Evolutionary conservation across 2,888 invertebrate species (phyloP), one percentile per base, ranked within the genome.

Genomic region (Polyommatus icarus): DNA sequence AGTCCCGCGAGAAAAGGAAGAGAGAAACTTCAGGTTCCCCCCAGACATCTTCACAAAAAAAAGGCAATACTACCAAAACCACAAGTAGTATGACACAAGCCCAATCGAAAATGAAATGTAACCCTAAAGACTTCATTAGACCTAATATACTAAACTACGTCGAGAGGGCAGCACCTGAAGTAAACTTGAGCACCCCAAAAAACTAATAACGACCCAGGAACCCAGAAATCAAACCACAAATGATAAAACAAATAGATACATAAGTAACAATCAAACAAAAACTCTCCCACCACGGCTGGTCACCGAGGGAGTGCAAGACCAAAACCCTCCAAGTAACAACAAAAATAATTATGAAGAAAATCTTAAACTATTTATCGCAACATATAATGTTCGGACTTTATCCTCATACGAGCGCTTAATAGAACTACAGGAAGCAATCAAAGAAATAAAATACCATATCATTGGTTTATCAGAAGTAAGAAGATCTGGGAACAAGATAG

Each of bases 271-370:
- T 15, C 77, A 57, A 29, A 50, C 3, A 75, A 78, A 77, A 57
- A 71, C 79, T 81, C 80, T 81, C 81, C 82, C 81, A 83, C 82
- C 20, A 79, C 81, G 82, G 80, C 76, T 76, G 82, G 82, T 80
- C 80, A 79, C 79, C 80, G 80, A 78, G 80, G 81, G 8, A 61
- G 24, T 54, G 6, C 18, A 76, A 18, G 57, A 57, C 57, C 57
- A 57, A 15, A 57, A 57, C 57, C 57, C 57, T n/a, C 57, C n/a
- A 57, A 57, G 57, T 18, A 57, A 57, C 18, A 57, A 3, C 15
- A 57, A 57, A 57, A 57, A 7, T 18, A 57, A n/a, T 57, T n/a
- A 4, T n/a, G 6, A 18, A 57, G 18, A 57, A 18, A 57, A 57
- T n/a, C 7, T 18, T 15, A 18, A 57, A 20, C 18, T 79, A n/a